Base-by-base conservation (phyloP, 2,113 vertebrate species). In the Hystrix cristata region DNA sequence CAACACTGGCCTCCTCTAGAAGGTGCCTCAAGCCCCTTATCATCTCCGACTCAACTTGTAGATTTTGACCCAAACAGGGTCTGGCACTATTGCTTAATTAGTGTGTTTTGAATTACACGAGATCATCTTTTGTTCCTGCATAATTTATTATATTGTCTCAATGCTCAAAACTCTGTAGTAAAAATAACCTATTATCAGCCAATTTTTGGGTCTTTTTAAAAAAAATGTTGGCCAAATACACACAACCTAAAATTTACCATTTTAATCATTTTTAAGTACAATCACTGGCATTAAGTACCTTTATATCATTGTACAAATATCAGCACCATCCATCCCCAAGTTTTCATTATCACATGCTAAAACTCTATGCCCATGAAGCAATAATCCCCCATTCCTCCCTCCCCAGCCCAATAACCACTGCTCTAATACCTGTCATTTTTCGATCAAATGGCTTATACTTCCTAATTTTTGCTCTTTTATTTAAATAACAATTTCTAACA, bases 401-500 rank as follows among this genome's bases (percentile, higher is more conserved):
- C 53, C 29, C 34, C 27, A 79, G 48, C 18, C 7, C 16, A 15
- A 43, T n/a, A 65, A 55, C 25, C 14, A 67, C 0, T 65, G 4
- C 67, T 72, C 43, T 34, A 43, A 38, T 59, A 94, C 87, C 18
- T n/a, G 25, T 76, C 15, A n/a, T 62, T 86, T 69, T 94, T 92
- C 59, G 19, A 72, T 46, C 19, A 81, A 14, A 29, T 95, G 43
- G 74, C 71, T 71, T 64, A n/a, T 85, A 48, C 84, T 76, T 60
- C 46, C 1, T 81, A 23, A 65, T 90, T 65, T 62, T 69, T 67
- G 16, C 25, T 95, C 11, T 88, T 85, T 82, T 83, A 80, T 74
- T 97, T 96, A 65, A 83, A 53, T 55, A 85, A 96, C 15, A 94
- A 81, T 15, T 71, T 14, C 13, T 57, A 10, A 10, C 71, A 83